phyloP scores from a whole-genome alignment of 2,113 vertebrate species.

The Elephantulus edwardii region DNA sequence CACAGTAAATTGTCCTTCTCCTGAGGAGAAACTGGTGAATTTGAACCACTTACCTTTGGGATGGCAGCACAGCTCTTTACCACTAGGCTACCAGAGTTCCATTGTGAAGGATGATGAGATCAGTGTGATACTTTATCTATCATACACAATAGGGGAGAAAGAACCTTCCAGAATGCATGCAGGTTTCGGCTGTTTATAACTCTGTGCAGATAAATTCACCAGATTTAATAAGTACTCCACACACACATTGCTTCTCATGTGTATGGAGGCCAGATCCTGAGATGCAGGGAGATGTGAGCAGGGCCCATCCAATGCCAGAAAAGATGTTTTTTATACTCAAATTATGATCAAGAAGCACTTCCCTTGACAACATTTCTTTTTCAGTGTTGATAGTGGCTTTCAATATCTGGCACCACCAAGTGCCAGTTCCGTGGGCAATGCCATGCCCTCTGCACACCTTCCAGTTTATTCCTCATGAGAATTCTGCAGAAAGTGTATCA shows the following conservation, averaged over 20 bases:
- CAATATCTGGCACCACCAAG: rapidly evolving
- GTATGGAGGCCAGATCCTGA: background rate
- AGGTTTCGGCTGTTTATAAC: background rate
- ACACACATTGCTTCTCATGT: background rate
- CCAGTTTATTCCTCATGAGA: background rate
- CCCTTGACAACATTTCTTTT: background rate
- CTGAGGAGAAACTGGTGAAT: too few relatives aligned
- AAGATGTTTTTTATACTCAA: background rate
- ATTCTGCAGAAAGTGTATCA: background rate
- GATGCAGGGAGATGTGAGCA: background rate
- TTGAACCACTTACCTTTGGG: too few relatives aligned
- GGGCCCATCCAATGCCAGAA: background rate
- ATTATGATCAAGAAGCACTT: background rate
- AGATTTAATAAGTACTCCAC: background rate
- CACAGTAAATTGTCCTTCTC: too few relatives aligned
- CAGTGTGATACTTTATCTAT: background rate
- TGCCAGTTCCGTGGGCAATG: rapidly evolving
- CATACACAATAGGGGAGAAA: background rate
- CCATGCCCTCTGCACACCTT: background rate
- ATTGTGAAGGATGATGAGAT: background rate
- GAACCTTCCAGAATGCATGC: background rate
- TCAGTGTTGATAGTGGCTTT: background rate
- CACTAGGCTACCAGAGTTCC: too few relatives aligned
- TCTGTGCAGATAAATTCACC: background rate
- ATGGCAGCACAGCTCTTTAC: too few relatives aligned